phyloP scores from a whole-genome alignment of 2,888 invertebrate genomes.

The Harpalus rufipes region DNA sequence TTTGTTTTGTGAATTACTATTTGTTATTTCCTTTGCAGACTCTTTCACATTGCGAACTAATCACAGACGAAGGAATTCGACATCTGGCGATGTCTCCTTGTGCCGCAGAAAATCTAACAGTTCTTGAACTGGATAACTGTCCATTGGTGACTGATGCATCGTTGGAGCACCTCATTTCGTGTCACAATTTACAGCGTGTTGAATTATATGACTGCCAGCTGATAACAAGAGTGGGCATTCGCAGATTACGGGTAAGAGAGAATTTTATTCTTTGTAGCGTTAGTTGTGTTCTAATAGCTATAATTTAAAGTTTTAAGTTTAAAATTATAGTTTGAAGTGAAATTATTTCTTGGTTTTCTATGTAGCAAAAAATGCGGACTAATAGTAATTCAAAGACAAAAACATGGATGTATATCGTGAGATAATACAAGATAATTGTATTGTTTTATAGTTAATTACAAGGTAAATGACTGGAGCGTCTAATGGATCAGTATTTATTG shows the following conservation, averaged over 20 bases:
- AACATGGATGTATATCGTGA: not conserved
- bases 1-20: not conserved
- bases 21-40: slow-evolving; percentile 82
- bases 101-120: slow-evolving; percentile 94
- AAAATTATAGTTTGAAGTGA: no score
- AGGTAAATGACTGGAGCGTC: slow-evolving; percentile 2
- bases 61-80: slow-evolving; percentile 98
- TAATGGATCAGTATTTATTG: not conserved
- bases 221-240: slow-evolving; percentile 97
- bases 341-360: slow-evolving; percentile 13
- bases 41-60: slow-evolving; percentile 98
- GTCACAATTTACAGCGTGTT: slow-evolving; percentile 97
- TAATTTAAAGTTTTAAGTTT: no score
- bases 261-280: no score
- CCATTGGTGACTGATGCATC: slow-evolving; percentile 98
- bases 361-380: not conserved
- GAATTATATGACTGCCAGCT: slow-evolving; percentile 99
- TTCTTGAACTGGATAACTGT: slow-evolving; percentile 98
- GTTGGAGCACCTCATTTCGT: slow-evolving; percentile 95
- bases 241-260: slow-evolving; percentile 91
- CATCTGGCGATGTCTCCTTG: slow-evolving; percentile 95
- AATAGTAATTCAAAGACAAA: not conserved
- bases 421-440: not conserved
- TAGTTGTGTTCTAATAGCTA: no score
- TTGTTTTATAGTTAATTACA: not conserved